A percentile compares a stretch with the other conserved stretches of the same genome.
phyloP scores from a whole-genome alignment of 2,797 vertebrate species.

The Poecile montanus region DNA sequence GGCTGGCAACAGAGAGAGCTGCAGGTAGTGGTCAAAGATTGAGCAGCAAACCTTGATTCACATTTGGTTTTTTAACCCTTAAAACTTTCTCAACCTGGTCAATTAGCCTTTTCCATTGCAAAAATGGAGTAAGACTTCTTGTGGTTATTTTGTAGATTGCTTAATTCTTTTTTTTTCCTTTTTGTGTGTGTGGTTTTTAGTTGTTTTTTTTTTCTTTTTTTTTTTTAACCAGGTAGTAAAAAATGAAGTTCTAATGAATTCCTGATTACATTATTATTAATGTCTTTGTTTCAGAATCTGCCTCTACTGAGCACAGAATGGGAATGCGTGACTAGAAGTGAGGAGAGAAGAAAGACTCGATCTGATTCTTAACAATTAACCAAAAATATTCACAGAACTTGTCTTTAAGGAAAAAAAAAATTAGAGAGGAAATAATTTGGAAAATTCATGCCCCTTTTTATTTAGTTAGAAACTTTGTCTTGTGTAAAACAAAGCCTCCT shows the following conservation, averaged over 20 bases:
- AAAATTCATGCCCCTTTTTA: not conserved
- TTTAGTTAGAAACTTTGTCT: not conserved
- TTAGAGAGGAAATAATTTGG: not conserved
- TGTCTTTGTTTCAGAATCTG: not conserved
- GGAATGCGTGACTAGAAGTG: not conserved
- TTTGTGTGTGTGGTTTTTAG: not conserved
- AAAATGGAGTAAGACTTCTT: not conserved
- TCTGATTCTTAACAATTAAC: not conserved
- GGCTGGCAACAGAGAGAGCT: not conserved
- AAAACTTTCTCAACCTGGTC: not conserved
- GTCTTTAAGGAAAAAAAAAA: not conserved
- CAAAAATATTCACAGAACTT: not conserved
- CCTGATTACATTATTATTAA: not conserved
- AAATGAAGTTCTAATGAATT: not conserved
- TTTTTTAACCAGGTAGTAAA: not conserved
- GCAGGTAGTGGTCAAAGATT: not conserved
- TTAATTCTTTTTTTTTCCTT: not conserved
- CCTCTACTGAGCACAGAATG: not conserved
- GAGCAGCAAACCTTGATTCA: not conserved
- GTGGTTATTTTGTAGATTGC: not conserved
- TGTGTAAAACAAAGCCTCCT: not conserved
- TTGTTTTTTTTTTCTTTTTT: accelerated
- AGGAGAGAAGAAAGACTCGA: not conserved
- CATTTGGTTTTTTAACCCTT: not conserved
- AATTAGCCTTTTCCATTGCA: not conserved